These are phyloP conservation scores for Timandra comae DNA, from an alignment of 2,888 invertebrate genomes.

Conservation along the genomic window DNA sequence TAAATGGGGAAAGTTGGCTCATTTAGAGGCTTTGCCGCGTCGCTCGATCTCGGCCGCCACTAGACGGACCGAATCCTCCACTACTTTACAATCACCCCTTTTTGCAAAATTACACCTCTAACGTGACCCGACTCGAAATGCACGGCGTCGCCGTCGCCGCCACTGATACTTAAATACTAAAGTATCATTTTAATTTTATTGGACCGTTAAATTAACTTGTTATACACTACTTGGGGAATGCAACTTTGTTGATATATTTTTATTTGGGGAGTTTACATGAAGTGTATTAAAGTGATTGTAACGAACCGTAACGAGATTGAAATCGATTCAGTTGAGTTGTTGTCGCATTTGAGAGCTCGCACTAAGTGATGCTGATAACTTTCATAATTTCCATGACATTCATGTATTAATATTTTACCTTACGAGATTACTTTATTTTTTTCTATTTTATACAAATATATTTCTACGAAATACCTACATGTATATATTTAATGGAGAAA, in stretches of 20 bases:
- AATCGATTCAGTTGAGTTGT: slow-evolving; percentile 23
- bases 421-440: not conserved
- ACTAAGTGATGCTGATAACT: not conserved
- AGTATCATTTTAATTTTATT: slow-evolving; percentile 40
- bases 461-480: no score
- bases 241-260: slow-evolving; percentile 21
- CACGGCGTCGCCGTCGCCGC: no score
- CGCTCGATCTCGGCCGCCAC: slow-evolving; percentile 29
- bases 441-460: no score
- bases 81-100: slow-evolving; percentile 60
- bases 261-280: slow-evolving; percentile 21
- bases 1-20: slow-evolving; percentile 70
- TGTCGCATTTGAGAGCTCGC: not conserved
- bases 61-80: slow-evolving; percentile 40
- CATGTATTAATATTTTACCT: not conserved
- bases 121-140: slow-evolving; percentile 50
- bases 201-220: slow-evolving; percentile 27
- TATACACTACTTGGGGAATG: slow-evolving; percentile 6
- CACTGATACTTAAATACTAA: slow-evolving; percentile 28
- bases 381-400: not conserved
- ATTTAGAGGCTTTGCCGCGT: slow-evolving; percentile 50
- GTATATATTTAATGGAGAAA: no score
- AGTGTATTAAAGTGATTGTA: slow-evolving; percentile 30
- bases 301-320: slow-evolving; percentile 26
- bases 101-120: slow-evolving; percentile 55